Evolutionary conservation across 2,797 vertebrate species (phyloP).

Genomic region (Hozukius guyotensis): DNA sequence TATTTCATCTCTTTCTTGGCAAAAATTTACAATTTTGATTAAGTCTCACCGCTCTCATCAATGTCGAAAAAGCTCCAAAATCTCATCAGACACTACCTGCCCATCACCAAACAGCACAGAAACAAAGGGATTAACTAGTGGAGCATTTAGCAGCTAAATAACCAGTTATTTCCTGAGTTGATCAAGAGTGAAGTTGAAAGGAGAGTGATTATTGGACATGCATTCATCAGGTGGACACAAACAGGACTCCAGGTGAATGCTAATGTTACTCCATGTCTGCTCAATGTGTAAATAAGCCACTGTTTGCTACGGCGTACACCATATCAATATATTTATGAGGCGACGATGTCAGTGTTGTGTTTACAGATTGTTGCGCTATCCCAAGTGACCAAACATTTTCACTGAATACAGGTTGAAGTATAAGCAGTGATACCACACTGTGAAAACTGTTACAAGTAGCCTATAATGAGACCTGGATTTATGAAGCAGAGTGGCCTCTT

Average conservation of each 20-base stretch:
- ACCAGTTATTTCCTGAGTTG: neutral
- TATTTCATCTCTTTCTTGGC: neutral
- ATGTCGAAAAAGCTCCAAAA: neutral
- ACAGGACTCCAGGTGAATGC: neutral
- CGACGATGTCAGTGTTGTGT: neutral
- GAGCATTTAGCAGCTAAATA: neutral
- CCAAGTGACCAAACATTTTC: neutral
- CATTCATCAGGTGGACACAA: neutral
- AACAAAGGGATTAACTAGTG: neutral
- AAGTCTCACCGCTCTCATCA: neutral
- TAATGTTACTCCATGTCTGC: neutral
- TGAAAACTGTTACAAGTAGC: neutral
- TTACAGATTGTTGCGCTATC: neutral
- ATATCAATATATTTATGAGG: neutral
- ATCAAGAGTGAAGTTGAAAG: neutral
- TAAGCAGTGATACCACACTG: neutral
- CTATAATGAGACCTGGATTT: neutral
- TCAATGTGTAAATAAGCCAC: neutral
- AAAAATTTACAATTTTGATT: neutral
- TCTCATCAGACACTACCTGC: neutral
- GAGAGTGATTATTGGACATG: neutral
- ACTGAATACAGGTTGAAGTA: neutral
- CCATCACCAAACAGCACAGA: neutral
- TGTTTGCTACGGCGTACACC: neutral
- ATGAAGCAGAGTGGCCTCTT: neutral